These are phyloP conservation scores for Peucedramus taeniatus DNA, from an alignment of 2,113 vertebrate species.

Conservation along the genomic window DNA sequence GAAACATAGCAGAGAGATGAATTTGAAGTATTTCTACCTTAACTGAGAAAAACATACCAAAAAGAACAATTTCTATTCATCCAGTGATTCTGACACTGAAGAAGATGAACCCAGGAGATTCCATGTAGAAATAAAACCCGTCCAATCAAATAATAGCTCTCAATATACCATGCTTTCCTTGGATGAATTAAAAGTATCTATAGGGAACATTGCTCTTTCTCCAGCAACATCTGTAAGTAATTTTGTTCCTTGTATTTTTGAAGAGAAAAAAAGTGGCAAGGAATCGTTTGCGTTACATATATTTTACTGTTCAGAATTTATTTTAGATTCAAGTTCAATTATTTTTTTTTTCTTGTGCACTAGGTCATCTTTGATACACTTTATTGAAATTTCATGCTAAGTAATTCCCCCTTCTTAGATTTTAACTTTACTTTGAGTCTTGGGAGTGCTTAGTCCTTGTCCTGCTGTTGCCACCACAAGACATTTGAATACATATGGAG, in stretches of 20 bases:
- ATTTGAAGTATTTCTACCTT: constrained; percentile 65
- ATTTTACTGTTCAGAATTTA: background rate
- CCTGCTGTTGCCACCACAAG: background rate
- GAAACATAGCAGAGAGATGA: background rate
- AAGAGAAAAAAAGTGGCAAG: background rate
- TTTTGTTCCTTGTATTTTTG: background rate
- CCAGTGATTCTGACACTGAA: constrained; percentile 90
- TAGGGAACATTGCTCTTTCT: constrained; percentile 89
- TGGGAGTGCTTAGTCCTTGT: background rate
- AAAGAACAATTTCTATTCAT: constrained; percentile 92
- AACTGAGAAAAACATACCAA: constrained; percentile 86
- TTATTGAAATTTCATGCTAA: background rate
- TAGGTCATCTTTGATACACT: background rate
- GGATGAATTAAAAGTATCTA: constrained; percentile 91
- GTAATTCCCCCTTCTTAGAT: background rate
- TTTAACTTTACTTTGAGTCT: background rate
- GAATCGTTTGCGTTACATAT: background rate
- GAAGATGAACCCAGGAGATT: constrained; percentile 88
- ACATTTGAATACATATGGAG: background rate
- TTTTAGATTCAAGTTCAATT: background rate
- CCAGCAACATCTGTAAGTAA: constrained; percentile 83
- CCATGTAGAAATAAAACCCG: constrained; percentile 90
- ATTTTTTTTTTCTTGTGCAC: background rate
- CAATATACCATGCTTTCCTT: constrained; percentile 84
- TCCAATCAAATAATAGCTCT: constrained; percentile 83